Conservation (phyloP, 2,888 invertebrate genomes). For the Boloria euphrosyne region DNA sequence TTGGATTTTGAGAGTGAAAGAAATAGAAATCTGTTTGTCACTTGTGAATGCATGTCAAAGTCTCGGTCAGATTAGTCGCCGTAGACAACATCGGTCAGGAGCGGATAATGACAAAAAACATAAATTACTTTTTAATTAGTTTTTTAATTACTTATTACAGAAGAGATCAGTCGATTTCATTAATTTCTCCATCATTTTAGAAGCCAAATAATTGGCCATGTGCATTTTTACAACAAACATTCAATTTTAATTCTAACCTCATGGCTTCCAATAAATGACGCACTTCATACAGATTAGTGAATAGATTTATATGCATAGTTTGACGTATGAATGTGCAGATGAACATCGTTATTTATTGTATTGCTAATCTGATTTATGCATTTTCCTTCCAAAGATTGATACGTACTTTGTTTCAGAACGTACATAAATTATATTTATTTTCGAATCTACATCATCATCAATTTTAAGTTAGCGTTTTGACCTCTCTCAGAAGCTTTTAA, state of each 20-base stretch:
- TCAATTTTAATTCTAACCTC: not conserved
- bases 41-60: no score
- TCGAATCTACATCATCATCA: conserved; percentile 23
- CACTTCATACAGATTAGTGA: conserved; percentile 9
- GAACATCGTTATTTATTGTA: conserved; percentile 14
- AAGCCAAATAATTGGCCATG: no score
- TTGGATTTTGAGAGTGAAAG: no score
- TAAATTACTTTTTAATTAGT: no score
- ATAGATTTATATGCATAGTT: conserved; percentile 23
- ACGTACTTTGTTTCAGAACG: conserved; percentile 7
- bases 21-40: no score
- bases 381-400: conserved; percentile 18
- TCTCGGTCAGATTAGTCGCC: no score
- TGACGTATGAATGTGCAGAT: conserved; percentile 24
- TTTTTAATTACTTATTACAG: no score
- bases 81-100: no score
- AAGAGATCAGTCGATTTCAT: no score
- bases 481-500: conserved; percentile 33
- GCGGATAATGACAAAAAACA: no score
- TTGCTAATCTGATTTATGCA: conserved; percentile 26
- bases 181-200: no score
- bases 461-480: conserved; percentile 26
- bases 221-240: no score
- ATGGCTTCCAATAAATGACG: not conserved
- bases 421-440: conserved; percentile 30